phyloP scores from a whole-genome alignment of 1,140 invertebrate genomes.

The Caerostris extrusa region DNA sequence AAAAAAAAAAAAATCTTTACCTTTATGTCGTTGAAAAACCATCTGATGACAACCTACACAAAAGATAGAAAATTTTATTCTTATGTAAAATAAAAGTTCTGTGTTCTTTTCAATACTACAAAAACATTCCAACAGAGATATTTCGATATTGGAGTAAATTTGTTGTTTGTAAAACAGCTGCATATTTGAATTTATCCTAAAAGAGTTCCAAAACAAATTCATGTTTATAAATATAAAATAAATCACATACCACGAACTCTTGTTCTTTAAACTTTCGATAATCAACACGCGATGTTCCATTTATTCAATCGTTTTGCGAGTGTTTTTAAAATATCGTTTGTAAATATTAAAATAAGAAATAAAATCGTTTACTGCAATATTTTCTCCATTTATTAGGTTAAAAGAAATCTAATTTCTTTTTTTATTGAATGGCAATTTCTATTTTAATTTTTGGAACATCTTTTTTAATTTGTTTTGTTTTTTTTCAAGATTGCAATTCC shows the following conservation, averaged over 20 bases:
- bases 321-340: too few relatives aligned
- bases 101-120: neutral
- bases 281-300: too few relatives aligned
- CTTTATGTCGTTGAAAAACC: neutral
- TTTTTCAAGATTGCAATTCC: too few relatives aligned
- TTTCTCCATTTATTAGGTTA: too few relatives aligned
- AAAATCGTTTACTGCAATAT: too few relatives aligned
- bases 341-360: too few relatives aligned
- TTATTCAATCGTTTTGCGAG: too few relatives aligned
- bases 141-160: neutral
- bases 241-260: neutral
- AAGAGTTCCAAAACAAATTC: neutral
- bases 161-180: neutral
- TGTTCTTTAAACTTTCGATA: too few relatives aligned
- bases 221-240: neutral
- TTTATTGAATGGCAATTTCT: too few relatives aligned
- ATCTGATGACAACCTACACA: neutral
- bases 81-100: constrained; percentile 1
- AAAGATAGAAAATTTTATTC: neutral
- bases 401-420: too few relatives aligned
- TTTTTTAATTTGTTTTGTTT: too few relatives aligned
- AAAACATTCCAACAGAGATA: neutral
- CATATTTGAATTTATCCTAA: neutral
- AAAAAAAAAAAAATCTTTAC: neutral
- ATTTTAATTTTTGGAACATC: too few relatives aligned